Percentiles rank a stretch among this genome's conserved stretches.
Evolutionary conservation across 2,113 vertebrate species (phyloP).

Genomic region (Meleagris gallopavo): DNA sequence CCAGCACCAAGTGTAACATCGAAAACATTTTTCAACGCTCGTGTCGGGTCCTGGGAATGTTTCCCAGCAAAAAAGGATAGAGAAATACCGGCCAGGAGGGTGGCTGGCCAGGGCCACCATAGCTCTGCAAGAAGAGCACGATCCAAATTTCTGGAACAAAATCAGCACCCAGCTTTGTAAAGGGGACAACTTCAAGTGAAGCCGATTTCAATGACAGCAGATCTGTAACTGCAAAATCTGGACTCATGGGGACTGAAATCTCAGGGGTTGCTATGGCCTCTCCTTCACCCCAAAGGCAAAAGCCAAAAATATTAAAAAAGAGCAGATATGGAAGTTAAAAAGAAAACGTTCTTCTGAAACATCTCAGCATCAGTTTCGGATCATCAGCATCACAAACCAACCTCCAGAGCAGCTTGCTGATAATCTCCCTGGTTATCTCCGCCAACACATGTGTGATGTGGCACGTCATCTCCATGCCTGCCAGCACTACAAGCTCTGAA

Average conservation of each 20-base stretch:
- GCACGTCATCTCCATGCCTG: not conserved
- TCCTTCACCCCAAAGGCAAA: slow-evolving; percentile 3
- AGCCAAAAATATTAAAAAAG: slow-evolving; percentile 25
- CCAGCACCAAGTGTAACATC: fast-evolving
- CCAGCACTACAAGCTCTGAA: slow-evolving; percentile 7
- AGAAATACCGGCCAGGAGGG: not conserved
- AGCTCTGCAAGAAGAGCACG: not conserved
- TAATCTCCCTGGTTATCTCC: not conserved
- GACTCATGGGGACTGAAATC: not conserved
- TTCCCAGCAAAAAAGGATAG: not conserved
- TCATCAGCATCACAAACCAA: not conserved
- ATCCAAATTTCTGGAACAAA: not conserved
- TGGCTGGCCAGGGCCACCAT: not conserved
- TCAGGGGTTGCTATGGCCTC: not conserved
- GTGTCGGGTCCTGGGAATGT: not conserved
- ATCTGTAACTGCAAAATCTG: not conserved
- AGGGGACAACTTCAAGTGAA: not conserved
- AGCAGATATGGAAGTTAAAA: slow-evolving; percentile 23
- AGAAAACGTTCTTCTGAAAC: not conserved
- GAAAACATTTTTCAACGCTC: not conserved
- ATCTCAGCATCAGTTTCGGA: not conserved
- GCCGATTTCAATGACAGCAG: not conserved
- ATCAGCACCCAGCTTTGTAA: not conserved
- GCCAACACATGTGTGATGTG: not conserved
- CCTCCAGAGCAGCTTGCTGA: slow-evolving; percentile 6